phyloP scores from a whole-genome alignment of 2,113 vertebrate species.

The Tenebrosternarchus preto region DNA sequence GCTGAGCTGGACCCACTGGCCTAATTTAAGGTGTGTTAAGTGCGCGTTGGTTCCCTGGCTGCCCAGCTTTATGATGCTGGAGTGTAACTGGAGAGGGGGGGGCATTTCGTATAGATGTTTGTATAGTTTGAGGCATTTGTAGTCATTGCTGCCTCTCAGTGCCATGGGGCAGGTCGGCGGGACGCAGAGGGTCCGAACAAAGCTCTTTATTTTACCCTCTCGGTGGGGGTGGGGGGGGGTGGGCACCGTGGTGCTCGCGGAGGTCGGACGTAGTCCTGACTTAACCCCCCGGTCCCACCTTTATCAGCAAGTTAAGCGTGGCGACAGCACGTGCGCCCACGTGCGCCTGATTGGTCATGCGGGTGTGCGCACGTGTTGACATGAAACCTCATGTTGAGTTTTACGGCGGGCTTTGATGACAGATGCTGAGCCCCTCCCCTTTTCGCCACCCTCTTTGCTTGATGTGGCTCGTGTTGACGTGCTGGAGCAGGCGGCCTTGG shows the following conservation, averaged over 20 bases:
- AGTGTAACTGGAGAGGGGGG: background rate
- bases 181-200: constrained; percentile 8
- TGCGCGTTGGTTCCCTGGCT: background rate
- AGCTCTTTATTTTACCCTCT: constrained; percentile 14
- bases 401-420: constrained; percentile 56
- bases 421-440: constrained; percentile 68
- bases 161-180: background rate
- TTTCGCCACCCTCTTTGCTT: constrained; percentile 70
- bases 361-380: constrained; percentile 49
- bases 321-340: constrained; percentile 69
- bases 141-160: background rate
- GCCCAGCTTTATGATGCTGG: background rate
- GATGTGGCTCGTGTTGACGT: constrained; percentile 72
- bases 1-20: constrained; percentile 6
- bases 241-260: constrained; percentile 29
- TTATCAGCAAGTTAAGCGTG: constrained; percentile 68
- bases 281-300: constrained; percentile 68
- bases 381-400: constrained; percentile 67
- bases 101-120: constrained; percentile 26
- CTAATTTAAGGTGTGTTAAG: constrained; percentile 13
- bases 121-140: constrained; percentile 10
- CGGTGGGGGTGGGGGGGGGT: constrained; percentile 12
- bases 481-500: constrained; percentile 58
- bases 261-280: constrained; percentile 67
- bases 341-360: constrained; percentile 57